These are phyloP conservation scores for Synergus gifuensis DNA, from an alignment of 2,888 invertebrate genomes.

Conservation along the genomic window DNA sequence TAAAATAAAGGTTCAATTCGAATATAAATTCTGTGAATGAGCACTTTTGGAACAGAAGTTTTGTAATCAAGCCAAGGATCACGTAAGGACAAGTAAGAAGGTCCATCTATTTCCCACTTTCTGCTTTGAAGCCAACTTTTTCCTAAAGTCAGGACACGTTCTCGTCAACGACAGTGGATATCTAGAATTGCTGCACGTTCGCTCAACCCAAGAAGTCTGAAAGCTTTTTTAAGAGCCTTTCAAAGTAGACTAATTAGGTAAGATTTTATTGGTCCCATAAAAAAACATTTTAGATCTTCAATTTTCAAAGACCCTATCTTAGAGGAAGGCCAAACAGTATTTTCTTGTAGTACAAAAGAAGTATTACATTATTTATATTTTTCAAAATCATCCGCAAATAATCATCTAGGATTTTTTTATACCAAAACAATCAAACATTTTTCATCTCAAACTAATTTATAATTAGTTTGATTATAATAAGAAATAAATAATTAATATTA, in stretches of 20 bases:
- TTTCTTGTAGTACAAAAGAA: neutral
- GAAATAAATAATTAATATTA: too few species aligned
- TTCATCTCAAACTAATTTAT: too few species aligned
- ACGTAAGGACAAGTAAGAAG: constrained; percentile 24
- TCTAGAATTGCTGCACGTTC: constrained; percentile 36
- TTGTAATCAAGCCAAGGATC: constrained; percentile 31
- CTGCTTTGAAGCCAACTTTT: constrained; percentile 28
- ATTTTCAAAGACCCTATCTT: neutral
- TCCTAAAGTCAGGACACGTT: constrained; percentile 21
- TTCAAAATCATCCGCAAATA: neutral
- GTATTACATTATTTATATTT: neutral
- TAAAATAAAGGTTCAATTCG: neutral
- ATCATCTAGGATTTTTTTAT: too few species aligned
- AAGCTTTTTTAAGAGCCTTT: constrained; percentile 30
- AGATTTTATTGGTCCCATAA: constrained; percentile 9
- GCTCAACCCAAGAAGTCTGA: constrained; percentile 16
- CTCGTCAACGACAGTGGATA: constrained; percentile 32
- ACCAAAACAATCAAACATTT: too few species aligned
- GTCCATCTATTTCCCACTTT: constrained; percentile 17
- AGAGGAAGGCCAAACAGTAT: neutral
- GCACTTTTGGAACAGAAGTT: constrained; percentile 15
- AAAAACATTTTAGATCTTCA: neutral
- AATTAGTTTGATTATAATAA: too few species aligned
- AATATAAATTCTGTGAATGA: neutral
- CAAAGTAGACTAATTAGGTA: constrained; percentile 20